These are phyloP conservation scores for Ptiloglossa arizonensis DNA, from an alignment of 1,140 invertebrate genomes.

Conservation along the genomic window DNA sequence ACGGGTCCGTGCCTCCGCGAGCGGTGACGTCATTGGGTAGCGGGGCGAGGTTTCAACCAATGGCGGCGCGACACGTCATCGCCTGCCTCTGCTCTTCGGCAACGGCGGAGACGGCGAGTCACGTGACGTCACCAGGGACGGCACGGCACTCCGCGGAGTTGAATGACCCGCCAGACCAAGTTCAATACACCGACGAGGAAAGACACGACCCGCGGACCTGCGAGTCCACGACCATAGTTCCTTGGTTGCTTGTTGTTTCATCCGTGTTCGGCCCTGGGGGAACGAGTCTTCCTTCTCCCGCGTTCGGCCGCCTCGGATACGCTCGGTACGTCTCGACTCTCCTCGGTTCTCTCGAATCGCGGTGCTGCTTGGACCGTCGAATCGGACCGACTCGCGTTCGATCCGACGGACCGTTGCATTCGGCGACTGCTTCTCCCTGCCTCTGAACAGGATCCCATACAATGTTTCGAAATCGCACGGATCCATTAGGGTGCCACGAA, in stretches of 20 bases:
- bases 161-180: constrained; percentile 77
- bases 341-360: constrained; percentile 27
- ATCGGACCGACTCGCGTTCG: constrained; percentile 17
- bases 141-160: constrained; percentile 64
- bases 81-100: constrained; percentile 62
- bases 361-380: neutral
- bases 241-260: constrained; percentile 50
- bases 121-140: constrained; percentile 75
- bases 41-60: constrained; percentile 63
- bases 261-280: constrained; percentile 29
- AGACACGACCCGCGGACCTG: constrained; percentile 39
- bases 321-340: neutral
- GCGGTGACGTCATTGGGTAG: constrained; percentile 71
- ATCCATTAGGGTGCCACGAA: neutral
- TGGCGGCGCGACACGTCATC: constrained; percentile 72
- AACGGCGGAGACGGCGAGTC: constrained; percentile 62
- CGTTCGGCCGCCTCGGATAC: neutral
- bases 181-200: constrained; percentile 77
- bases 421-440: neutral
- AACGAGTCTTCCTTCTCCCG: constrained; percentile 25
- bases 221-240: constrained; percentile 56
- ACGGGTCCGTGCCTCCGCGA: constrained; percentile 56
- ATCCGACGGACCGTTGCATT: constrained; percentile 21
- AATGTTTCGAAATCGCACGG: neutral
- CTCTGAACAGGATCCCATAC: neutral